Evolutionary conservation across 2,113 vertebrate genomes (phyloP).

Genomic region (Steatornis caripensis): DNA sequence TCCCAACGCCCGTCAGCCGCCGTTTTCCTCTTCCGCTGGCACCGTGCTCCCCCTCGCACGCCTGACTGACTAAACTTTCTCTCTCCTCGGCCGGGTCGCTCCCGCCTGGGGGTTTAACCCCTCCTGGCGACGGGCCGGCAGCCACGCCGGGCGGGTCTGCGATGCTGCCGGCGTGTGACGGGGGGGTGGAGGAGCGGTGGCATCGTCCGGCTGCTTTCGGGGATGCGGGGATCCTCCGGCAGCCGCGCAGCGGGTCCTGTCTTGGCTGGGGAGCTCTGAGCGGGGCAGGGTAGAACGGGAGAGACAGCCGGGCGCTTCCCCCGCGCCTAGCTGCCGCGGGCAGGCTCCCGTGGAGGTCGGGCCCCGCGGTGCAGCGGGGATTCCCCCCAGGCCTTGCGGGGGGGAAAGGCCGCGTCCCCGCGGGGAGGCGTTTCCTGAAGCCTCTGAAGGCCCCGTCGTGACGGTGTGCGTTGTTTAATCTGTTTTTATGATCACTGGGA

Average conservation of each 20-base stretch:
- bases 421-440: no score
- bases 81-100: background rate
- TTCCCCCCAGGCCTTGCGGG: no score
- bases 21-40: background rate
- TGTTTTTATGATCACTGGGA: rapidly evolving
- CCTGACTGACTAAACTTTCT: rapidly evolving
- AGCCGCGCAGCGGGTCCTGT: background rate
- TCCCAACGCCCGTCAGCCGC: no score
- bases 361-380: background rate
- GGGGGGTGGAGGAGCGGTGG: background rate
- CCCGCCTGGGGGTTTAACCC: background rate
- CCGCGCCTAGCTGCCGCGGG: no score
- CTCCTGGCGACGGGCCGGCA: background rate
- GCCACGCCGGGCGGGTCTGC: no score
- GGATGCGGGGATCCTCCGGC: background rate
- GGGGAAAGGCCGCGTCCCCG: background rate
- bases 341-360: background rate
- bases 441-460: background rate
- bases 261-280: background rate
- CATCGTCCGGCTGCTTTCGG: no score
- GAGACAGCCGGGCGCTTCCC: background rate
- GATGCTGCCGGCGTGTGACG: background rate
- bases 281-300: background rate
- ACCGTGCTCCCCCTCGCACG: background rate
- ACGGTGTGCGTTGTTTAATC: background rate